A percentile compares a stretch with the other conserved stretches of the same genome.
Conservation (phyloP, 2,113 vertebrate genomes). For the Pelobates fuscus region DNA sequence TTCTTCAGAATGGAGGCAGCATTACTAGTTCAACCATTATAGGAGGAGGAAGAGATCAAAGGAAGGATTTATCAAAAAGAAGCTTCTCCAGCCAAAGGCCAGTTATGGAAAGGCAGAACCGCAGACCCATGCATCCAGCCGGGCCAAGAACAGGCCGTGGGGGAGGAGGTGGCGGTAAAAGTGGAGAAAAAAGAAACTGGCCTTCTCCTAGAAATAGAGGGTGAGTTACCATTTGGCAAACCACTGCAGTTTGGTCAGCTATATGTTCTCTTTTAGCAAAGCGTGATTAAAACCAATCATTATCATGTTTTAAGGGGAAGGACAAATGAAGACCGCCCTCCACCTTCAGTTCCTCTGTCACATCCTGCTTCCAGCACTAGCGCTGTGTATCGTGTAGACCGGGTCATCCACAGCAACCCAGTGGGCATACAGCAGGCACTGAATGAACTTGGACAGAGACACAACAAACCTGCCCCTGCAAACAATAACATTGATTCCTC, state of each 20-base stretch:
- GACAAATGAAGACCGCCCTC: constrained; percentile 63
- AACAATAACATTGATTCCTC: constrained; percentile 34
- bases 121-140: constrained; percentile 73
- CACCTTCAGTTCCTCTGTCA: constrained; percentile 55
- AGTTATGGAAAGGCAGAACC: constrained; percentile 87
- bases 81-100: constrained; percentile 92
- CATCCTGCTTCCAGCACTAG: constrained; percentile 63
- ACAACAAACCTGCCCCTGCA: constrained; percentile 52
- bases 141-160: constrained; percentile 63
- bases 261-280: background rate
- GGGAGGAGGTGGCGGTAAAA: constrained; percentile 57
- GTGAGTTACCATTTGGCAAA: constrained; percentile 56
- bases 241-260: background rate
- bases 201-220: constrained; percentile 89
- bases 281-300: background rate
- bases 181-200: constrained; percentile 80
- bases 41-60: constrained; percentile 68
- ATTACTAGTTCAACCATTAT: constrained; percentile 20
- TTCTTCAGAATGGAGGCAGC: constrained; percentile 63
- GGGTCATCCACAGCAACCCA: constrained; percentile 69
- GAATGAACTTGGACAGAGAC: constrained; percentile 61
- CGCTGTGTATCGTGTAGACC: constrained; percentile 70
- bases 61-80: constrained; percentile 74
- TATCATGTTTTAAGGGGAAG: constrained; percentile 53
- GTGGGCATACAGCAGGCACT: constrained; percentile 70